Evolutionary conservation across 2,113 vertebrate species (phyloP), one percentile per base, ranked within the genome.

Genomic region (Cervus canadensis): DNA sequence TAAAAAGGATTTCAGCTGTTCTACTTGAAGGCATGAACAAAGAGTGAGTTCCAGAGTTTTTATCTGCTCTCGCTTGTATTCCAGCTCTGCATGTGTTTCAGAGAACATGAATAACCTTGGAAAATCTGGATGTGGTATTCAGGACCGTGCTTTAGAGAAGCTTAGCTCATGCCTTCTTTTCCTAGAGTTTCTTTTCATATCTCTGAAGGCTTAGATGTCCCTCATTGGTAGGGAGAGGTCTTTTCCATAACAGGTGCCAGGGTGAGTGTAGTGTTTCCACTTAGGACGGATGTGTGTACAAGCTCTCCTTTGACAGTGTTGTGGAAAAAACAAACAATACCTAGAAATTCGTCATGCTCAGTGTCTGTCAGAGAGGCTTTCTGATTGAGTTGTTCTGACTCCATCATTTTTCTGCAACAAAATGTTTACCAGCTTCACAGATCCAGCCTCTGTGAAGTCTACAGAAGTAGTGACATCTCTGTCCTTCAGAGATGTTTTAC

Each of bases 1-100:
- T 99, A 92, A 99, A 99, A 98, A 99, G 98, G 98, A 99, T 99
- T 98, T 98, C 98, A 56, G 59, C 98, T 43, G 99, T 99, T 85
- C 98, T 99, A 87, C 99, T 99, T 71, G 99, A 99, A 94, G 99
- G 99, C 96, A 99, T 99, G 99, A 99, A 98, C 97, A 99, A 98
- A 97, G 98, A 98, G 99, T 99, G 98, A 99, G 99, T 99, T 95
- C 74, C 85, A 0, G 76, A 79, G 82, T 91, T 19, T 82, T 52
- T 67, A 64, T 43, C 28, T 76, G 89, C 26, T 85, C 15, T 19
- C 10, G 56, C 2, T 89, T 14, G 7, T 11, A 28, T 45, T 92
- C 67, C 50, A 62, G 15, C 9, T 43, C 25, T 71, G 28, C 12
- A 0, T 48, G 28, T 33, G 14, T 79, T 87, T 95, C 91, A 36